Evolutionary conservation across 2,113 vertebrate species (phyloP).

Genomic region (Orycteropus afer): DNA sequence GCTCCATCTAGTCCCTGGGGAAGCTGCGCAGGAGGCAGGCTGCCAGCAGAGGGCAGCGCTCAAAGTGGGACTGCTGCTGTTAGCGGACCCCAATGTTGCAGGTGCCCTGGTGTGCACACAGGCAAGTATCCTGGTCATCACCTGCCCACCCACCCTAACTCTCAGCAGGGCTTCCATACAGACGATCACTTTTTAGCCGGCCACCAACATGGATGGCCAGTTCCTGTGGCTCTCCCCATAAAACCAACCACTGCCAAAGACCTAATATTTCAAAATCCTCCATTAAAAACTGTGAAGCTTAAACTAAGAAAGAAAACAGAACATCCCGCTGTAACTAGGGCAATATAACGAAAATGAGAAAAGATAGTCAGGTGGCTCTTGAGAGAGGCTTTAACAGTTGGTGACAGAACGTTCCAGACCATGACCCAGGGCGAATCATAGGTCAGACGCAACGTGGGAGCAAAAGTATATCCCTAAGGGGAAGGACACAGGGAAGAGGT

Average conservation of each 20-base stretch:
- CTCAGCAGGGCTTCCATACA: background rate
- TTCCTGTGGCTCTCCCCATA: background rate
- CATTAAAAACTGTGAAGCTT: constrained; percentile 13
- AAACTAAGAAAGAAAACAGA: background rate
- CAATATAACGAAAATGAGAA: background rate
- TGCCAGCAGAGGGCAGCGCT: too few relatives aligned
- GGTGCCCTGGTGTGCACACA: background rate
- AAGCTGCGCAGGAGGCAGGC: background rate
- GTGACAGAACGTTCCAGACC: background rate
- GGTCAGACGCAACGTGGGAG: background rate
- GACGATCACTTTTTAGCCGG: background rate
- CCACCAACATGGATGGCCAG: background rate
- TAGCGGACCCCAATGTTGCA: background rate
- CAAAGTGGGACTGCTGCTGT: background rate
- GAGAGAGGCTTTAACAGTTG: background rate
- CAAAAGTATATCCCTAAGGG: too few relatives aligned
- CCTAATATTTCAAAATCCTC: background rate
- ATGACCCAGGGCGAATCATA: background rate
- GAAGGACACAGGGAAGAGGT: too few relatives aligned
- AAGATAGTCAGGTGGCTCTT: background rate
- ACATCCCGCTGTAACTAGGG: background rate
- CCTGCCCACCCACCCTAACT: background rate
- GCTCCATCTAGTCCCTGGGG: background rate
- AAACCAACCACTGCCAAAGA: background rate
- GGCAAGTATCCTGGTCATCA: too few relatives aligned